Conservation (phyloP, 1,140 invertebrate genomes). For the Dreissena polymorpha region DNA sequence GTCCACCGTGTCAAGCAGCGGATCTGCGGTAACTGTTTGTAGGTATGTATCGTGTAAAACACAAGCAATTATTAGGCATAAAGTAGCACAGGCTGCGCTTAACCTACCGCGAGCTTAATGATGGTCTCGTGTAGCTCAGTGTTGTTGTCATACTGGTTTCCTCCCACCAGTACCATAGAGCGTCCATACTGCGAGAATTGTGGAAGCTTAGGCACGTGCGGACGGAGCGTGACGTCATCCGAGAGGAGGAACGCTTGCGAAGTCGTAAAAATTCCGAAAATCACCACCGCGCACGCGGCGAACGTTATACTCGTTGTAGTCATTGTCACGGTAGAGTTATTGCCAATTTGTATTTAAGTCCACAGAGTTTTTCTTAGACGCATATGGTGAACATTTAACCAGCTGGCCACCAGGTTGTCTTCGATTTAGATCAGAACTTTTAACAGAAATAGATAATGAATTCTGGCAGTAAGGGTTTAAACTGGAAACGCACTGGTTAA, state of each 20-base stretch:
- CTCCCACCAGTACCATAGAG: slow-evolving; percentile 69
- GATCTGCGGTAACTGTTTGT: neutral
- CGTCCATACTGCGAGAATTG: slow-evolving; percentile 50
- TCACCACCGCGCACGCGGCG: neutral
- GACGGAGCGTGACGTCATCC: slow-evolving; percentile 18
- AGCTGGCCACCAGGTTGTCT: no score
- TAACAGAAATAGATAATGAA: no score
- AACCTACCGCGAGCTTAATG: slow-evolving; percentile 65
- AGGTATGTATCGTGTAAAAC: neutral
- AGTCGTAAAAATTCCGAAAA: neutral
- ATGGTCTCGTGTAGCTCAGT: slow-evolving; percentile 65
- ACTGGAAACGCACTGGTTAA: no score
- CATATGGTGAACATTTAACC: no score
- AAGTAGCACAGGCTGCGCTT: neutral
- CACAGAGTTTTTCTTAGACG: no score
- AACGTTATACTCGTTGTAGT: neutral
- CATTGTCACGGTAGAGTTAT: no score
- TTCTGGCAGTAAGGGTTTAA: no score
- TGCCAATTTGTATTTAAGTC: no score
- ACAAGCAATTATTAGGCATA: neutral
- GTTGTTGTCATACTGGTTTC: slow-evolving; percentile 66
- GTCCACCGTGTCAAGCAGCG: no score
- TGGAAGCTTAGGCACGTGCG: slow-evolving; percentile 33
- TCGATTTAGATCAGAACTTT: no score
- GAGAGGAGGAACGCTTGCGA: slow-evolving; percentile 10